Evolutionary conservation across 2,113 vertebrate genomes (phyloP), one percentile per base, ranked within the genome.

Genomic region (Amia ocellicauda): DNA sequence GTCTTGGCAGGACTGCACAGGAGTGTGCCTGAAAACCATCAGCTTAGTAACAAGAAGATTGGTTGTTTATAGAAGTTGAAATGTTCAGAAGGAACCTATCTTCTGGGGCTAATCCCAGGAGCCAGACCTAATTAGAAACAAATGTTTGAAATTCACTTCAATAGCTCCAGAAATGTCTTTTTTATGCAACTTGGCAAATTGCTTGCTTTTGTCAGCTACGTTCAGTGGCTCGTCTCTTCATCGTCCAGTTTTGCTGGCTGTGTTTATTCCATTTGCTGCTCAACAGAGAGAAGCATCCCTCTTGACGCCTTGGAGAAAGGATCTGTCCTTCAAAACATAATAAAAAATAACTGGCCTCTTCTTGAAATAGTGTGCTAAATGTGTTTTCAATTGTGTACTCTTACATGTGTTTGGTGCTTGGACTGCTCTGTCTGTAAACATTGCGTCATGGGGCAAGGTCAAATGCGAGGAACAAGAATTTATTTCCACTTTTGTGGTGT

Each of bases 41-140:
- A 71, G 80, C 72, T 80, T 73, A 73, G 70, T 64, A 80, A 75
- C 58, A 74, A 74, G 77, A 78, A 72, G 75, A 80, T 66, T 70
- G 64, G 65, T 76, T 88, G 84, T 88, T 88, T 87, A 86, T 82
- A 86, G 81, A 88, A 85, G 83, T 75, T 59, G 71, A 88, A 82
- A 83, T 77, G 67, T 82, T 84, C 80, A 77, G 84, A 78, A 85
- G 82, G 78, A 85, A 72, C 73, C 52, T 85, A 86, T 90, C 86
- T 85, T 63, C 79, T 75, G 72, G 81, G 51, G 78, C 77, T 81
- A 83, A 82, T 85, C 83, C 83, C 79, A 77, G 81, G 78, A 89
- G 86, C 80, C 60, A 47, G 62, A 63, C 77, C 80, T 85, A 88
- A 90, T 88, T 84, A 83, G 79, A 89, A 87, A 80, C 87, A 89